Evolutionary conservation across 2,113 vertebrate genomes (phyloP), one percentile per base, ranked within the genome.

Genomic region (Salvelinus sp.): DNA sequence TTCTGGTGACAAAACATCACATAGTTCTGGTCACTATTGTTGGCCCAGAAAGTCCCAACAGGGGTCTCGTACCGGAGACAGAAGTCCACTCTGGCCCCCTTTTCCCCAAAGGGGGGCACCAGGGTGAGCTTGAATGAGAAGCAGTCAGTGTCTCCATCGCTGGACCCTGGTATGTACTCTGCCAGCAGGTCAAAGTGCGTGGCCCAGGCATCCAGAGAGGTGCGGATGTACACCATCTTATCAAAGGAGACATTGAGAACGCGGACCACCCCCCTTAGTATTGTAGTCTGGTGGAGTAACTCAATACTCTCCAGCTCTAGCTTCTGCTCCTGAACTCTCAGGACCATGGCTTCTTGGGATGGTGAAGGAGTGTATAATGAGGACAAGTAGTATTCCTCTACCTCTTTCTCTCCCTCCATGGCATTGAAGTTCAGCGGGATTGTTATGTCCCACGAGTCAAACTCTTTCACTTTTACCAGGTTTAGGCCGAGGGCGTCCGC

Each of bases 61-160:
- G 94, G 88, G 44, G 97, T 98, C 90, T 98, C 96, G 0, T 97
- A 99, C 28, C 97, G 93, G 90, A 99, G 93, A 74, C 97, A 98
- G 88, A 99, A 98, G 74, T 98, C 96, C 72, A 99, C 92, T 76
- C 94, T 93, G 80, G 85, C 84, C 27, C 94, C 96, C 28, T 94
- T 90, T 66, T 91, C 88, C 73, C 92, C 91, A 47, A 95, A 95
- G 18, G 95, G 95, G 57, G 96, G 95, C 75, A 93, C 93, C 78
- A 99, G 83, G 69, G 95, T 91, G 81, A 99, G 93, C 85, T 91
- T 97, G 80, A 99, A 99, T 1, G 93, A 93, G 85, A 99, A 99
- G 75, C 93, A 91, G 80, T 99, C 98, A 0, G 85, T 97, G 77
- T 92, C 88, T 27, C 92, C 91, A 23, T 96, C 92, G 80, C 88